Percentiles rank a stretch among this genome's conserved stretches.
These are phyloP conservation scores for Ceyx melanurus DNA, from an alignment of 2,113 vertebrate species.

Conservation along the genomic window DNA sequence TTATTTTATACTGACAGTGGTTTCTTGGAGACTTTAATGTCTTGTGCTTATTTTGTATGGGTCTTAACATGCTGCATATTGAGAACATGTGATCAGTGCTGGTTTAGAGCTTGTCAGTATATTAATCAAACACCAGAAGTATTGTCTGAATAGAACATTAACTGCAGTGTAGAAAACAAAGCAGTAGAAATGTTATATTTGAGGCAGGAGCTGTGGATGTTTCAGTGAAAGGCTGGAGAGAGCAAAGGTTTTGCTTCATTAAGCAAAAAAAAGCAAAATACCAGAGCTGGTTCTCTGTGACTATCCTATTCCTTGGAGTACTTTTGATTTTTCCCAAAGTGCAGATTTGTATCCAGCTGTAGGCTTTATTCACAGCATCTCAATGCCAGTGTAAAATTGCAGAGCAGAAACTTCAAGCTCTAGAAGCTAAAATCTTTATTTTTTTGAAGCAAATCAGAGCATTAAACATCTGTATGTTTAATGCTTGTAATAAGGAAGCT, in stretches of 20 bases:
- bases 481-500: not conserved
- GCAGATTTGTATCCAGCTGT: not conserved
- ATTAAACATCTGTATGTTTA: not conserved
- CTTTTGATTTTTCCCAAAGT: not conserved
- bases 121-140: conserved; percentile 7
- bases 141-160: not conserved
- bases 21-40: not conserved
- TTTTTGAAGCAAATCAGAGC: not conserved
- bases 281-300: not conserved
- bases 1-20: not conserved
- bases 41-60: not conserved
- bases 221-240: not conserved
- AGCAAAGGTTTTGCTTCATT: conserved; percentile 8
- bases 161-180: not conserved
- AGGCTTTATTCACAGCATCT: not conserved
- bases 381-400: not conserved
- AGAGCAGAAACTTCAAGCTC: not conserved
- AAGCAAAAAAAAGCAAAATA: not conserved
- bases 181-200: not conserved
- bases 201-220: not conserved
- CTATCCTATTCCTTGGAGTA: not conserved
- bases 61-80: not conserved
- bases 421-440: not conserved
- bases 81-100: not conserved
- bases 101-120: not conserved